Base-by-base conservation (phyloP, 2,888 invertebrate species). In the Yponomeuta plumbellus region DNA sequence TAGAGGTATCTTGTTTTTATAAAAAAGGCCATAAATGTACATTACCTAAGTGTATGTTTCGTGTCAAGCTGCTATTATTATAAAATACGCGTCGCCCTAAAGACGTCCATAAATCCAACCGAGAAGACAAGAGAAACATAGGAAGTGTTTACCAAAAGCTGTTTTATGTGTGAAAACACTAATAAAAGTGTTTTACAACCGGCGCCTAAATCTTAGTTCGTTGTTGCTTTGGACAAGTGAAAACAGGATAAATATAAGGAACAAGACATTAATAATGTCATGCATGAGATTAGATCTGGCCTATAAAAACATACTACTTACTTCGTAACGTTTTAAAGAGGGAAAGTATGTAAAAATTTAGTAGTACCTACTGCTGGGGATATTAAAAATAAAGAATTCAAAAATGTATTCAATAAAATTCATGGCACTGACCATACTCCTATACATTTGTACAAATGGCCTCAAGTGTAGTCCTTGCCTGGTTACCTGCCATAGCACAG, bases 161-260 rank as follows among this genome's bases (percentile, higher is more conserved):
- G 22, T 61, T 61, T 61, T 13, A 61, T 11, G 63, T 63, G 63
- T 63, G 44, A 40, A 21, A 63, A 44, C 63, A 63, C 63, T 63
- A 40, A 63, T 63, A 63, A 63, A 63, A 6, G 3, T 44, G 63
- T 44, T 44, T 63, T 63, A 63, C 22, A 11, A 22, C 40, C 26
- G n/a, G 44, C 44, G 21, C 44, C 44, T 59, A 23, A 59, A 40
- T 63, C 17, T 17, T 52, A 17, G 3, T 63, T 10, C 39, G 23
- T 40, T 11, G n/a, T 40, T 26, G 17, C 17, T 2, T 21, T 13
- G 61, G n/a, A 23, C 23, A 61, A 61, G 23, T 34, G 23, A 61
- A 26, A 61, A 5, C 22, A 26, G 34, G 10, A 61, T 61, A 23
- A 61, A 61, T 23, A 13, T 6, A 26, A 11, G 23, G 61, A 52